Base-by-base conservation (phyloP, 2,888 invertebrate species). In the Polymixis flavicincta region DNA sequence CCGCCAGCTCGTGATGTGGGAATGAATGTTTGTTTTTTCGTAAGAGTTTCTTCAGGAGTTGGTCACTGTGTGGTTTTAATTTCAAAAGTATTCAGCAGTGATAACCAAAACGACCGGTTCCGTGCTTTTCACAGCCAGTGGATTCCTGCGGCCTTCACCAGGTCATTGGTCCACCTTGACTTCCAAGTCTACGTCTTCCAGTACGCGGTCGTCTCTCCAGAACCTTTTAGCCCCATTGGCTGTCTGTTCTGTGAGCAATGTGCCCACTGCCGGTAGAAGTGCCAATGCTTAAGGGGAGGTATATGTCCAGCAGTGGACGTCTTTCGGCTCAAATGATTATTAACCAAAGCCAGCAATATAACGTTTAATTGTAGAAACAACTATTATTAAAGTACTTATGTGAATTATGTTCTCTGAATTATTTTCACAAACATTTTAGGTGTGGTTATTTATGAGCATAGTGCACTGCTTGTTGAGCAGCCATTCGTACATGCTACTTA, bases 401-500 rank as follows among this genome's bases (percentile, higher is more conserved):
- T 63, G 0, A 19, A 48, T n/a, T 9, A 48, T 48, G 19, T 59
- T 32, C 2, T 48, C 54, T 74, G 42, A 52, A 11, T 28, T 25
- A n/a, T 45, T 19, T 74, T 50, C 6, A 52, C 45, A 22, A 50
- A 55, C 32, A 50, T 63, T 45, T 77, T 55, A 28, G 28, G 14
- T 57, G 14, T 9, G 17, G 55, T 74, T 81, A 64, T 77, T 74
- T 77, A 81, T 64, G 25, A 45, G 50, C 28, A n/a, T 28, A 52
- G 32, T 28, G 57, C 32, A 72, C 60, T 79, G 55, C 73, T 42
- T 61, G 74, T 42, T 14, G 22, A 54, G 37, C 50, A 80, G 59
- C 71, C 28, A 71, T 57, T 59, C 52, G 32, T 72, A 48, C 45
- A 32, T n/a, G 55, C n/a, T 82, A 77, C 76, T 54, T 75, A 65